Conservation (phyloP, 2,888 invertebrate species). For the Phaonia tiefii region DNA sequence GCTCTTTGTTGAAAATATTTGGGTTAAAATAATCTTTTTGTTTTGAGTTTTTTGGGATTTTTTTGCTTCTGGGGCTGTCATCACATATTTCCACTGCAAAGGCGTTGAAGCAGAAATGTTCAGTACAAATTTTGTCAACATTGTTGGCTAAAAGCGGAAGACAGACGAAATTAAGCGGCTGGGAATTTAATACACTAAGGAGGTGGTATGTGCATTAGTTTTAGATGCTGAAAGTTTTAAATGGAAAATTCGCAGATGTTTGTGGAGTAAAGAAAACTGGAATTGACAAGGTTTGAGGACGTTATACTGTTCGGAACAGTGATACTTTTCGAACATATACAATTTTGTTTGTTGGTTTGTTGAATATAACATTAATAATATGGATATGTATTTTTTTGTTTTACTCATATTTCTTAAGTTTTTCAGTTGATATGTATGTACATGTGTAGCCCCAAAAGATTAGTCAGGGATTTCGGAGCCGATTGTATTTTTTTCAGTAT, state of each 20-base stretch:
- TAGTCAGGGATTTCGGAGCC: constrained; percentile 65
- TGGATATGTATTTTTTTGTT: constrained; percentile 29
- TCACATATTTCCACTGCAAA: constrained; percentile 30
- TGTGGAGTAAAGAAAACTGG: constrained; percentile 8
- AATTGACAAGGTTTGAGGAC: constrained; percentile 19
- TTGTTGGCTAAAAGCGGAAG: constrained; percentile 30
- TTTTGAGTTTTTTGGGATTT: not conserved
- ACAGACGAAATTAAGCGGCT: not conserved
- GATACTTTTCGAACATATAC: not conserved
- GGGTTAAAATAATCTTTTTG: constrained; percentile 60
- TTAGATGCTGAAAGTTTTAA: too few species aligned
- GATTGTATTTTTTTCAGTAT: constrained; percentile 15
- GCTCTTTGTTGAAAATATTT: constrained; percentile 56
- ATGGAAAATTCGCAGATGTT: constrained; percentile 16
- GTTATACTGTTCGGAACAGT: not conserved
- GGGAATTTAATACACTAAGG: not conserved
- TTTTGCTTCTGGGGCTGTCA: not conserved
- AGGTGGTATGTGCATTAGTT: too few species aligned
- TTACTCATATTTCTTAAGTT: constrained; percentile 38
- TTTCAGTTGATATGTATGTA: not conserved
- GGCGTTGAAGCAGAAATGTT: constrained; percentile 66
- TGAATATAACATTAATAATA: constrained; percentile 20
- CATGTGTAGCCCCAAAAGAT: constrained; percentile 36
- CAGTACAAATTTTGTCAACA: constrained; percentile 51
- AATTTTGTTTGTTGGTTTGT: constrained; percentile 8